Conservation (phyloP, 2,113 vertebrate species). For the Odocoileus hemionus region DNA sequence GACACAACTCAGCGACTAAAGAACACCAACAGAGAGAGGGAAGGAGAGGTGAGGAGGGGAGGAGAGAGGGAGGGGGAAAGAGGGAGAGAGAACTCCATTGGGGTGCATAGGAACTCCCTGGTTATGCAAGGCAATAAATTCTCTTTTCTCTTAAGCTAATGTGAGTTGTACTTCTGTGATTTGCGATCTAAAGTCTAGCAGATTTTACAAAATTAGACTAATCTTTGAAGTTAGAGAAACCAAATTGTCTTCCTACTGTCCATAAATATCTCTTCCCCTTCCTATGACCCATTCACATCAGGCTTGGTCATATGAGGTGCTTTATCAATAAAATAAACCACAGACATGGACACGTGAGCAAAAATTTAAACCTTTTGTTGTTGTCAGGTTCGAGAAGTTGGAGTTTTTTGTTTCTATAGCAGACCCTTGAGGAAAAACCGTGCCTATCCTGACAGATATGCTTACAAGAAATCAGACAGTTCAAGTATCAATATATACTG, state of each 20-base stretch:
- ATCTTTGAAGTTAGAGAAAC: conserved; percentile 10
- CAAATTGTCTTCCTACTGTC: not conserved
- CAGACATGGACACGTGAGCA: not conserved
- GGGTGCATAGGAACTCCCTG: not conserved
- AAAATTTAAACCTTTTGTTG: not conserved
- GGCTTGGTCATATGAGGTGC: not conserved
- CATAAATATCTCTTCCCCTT: not conserved
- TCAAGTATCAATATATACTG: not conserved
- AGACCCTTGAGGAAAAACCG: not conserved
- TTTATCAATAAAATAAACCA: not conserved
- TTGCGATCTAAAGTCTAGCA: not conserved
- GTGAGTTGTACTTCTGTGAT: not conserved
- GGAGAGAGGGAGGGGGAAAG: no score
- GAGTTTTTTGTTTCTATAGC: not conserved
- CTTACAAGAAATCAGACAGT: not conserved
- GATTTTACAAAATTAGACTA: not conserved
- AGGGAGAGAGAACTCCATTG: not conserved
- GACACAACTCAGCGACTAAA: not conserved
- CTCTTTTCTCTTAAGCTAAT: not conserved
- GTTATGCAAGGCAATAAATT: not conserved
- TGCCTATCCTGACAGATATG: not conserved
- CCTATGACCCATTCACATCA: not conserved
- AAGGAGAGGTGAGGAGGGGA: not conserved
- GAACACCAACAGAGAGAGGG: not conserved
- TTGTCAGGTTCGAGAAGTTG: not conserved